Evolutionary conservation across 2,888 invertebrate species (phyloP).

Genomic region (Synanthedon myopaeformis): DNA sequence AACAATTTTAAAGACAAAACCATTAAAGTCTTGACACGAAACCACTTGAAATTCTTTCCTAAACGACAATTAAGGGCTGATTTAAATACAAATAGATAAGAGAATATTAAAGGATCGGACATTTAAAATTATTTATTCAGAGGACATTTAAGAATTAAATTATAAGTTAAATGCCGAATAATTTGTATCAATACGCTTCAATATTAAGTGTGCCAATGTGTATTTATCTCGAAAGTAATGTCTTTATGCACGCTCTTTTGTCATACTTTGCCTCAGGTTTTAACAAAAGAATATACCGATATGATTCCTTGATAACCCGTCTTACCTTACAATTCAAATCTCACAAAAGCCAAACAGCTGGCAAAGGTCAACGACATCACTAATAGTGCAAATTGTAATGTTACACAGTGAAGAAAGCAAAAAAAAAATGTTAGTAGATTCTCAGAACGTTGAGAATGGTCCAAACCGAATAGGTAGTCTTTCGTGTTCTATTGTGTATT

Average conservation of each 20-base stretch:
- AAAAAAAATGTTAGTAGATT: constrained; percentile 37
- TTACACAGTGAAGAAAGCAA: constrained; percentile 54
- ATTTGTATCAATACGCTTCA: too few species aligned
- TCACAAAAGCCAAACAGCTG: constrained; percentile 64
- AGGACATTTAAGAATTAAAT: background rate
- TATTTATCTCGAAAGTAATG: constrained; percentile 42
- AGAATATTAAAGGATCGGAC: constrained; percentile 25
- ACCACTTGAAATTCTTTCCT: constrained; percentile 44
- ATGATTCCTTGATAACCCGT: constrained; percentile 51
- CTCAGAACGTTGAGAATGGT: constrained; percentile 30
- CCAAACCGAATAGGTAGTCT: constrained; percentile 40
- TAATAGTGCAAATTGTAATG: constrained; percentile 63
- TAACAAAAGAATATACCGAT: constrained; percentile 51
- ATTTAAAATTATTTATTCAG: background rate
- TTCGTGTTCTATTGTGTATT: constrained; percentile 18
- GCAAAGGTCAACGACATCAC: constrained; percentile 55
- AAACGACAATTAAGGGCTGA: constrained; percentile 17
- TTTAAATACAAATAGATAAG: constrained; percentile 15
- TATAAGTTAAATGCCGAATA: too few species aligned
- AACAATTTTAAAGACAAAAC: constrained; percentile 20
- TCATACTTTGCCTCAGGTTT: constrained; percentile 23
- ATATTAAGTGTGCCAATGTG: constrained; percentile 12
- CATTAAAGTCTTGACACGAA: constrained; percentile 29
- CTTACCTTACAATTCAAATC: constrained; percentile 39
- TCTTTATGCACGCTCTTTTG: constrained; percentile 63